These are phyloP conservation scores for Brachypalpus laphriformis DNA, from an alignment of 2,888 invertebrate genomes.

Conservation along the genomic window DNA sequence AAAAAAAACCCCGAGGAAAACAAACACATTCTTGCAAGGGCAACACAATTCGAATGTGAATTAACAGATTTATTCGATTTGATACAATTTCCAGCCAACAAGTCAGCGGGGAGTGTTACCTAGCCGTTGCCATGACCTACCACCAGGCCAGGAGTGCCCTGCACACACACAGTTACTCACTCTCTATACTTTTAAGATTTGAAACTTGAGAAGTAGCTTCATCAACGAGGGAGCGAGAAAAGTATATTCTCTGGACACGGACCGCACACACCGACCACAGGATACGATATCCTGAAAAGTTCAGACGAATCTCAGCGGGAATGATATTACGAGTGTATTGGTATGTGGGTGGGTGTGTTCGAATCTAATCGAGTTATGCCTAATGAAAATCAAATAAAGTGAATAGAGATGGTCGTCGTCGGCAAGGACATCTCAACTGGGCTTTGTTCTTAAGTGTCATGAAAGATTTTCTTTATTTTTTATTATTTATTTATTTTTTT, in stretches of 20 bases:
- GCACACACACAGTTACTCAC: background rate
- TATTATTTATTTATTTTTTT: background rate
- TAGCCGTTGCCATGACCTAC: slow-evolving; percentile 34
- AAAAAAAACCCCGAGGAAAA: slow-evolving; percentile 4
- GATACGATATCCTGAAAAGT: slow-evolving; percentile 41
- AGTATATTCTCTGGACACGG: slow-evolving; percentile 10
- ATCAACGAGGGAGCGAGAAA: background rate
- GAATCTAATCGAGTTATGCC: slow-evolving; percentile 80
- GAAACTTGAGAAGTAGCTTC: slow-evolving; percentile 32
- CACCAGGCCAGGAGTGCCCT: background rate
- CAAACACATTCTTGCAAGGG: slow-evolving; percentile 22
- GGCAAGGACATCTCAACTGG: slow-evolving; percentile 8
- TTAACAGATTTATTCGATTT: slow-evolving; percentile 69
- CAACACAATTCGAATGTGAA: slow-evolving; percentile 57
- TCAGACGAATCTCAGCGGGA: slow-evolving; percentile 36
- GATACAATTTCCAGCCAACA: slow-evolving; percentile 29
- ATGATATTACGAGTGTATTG: slow-evolving; percentile 1
- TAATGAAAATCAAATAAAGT: slow-evolving; percentile 80
- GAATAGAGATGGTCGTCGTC: background rate
- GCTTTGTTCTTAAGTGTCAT: slow-evolving; percentile 5
- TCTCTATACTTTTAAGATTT: background rate
- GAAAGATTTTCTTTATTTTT: background rate
- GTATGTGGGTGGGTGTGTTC: slow-evolving; percentile 69
- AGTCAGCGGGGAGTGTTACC: background rate
- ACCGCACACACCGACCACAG: slow-evolving; percentile 23